These are phyloP conservation scores for Platycheirus albimanus DNA, from an alignment of 2,888 invertebrate species.

Conservation along the genomic window DNA sequence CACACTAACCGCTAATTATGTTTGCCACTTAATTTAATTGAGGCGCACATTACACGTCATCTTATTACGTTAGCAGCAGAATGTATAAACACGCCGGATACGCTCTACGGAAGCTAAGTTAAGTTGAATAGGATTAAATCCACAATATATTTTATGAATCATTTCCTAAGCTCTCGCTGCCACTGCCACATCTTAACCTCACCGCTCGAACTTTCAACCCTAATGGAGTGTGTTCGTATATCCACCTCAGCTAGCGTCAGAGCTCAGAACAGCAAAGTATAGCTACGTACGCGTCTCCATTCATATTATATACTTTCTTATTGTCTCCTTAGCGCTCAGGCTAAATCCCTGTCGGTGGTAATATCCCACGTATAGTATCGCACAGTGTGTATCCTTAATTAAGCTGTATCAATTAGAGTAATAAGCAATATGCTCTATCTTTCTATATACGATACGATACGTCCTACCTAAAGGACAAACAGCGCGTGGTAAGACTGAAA, in stretches of 20 bases:
- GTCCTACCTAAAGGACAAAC: slow-evolving; percentile 10
- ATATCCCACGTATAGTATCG: slow-evolving; percentile 66
- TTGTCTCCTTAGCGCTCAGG: slow-evolving; percentile 44
- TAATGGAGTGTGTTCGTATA: slow-evolving; percentile 29
- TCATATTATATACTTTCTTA: slow-evolving; percentile 20
- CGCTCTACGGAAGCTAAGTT: slow-evolving; percentile 34
- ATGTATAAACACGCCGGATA: slow-evolving; percentile 42
- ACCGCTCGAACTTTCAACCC: slow-evolving; percentile 20
- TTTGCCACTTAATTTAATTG: slow-evolving; percentile 74
- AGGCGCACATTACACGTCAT: slow-evolving; percentile 74
- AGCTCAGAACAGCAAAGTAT: neutral
- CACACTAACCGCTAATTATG: slow-evolving; percentile 70
- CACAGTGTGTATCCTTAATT: slow-evolving; percentile 68
- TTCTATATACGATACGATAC: slow-evolving; percentile 11
- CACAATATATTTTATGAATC: slow-evolving; percentile 74
- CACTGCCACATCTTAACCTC: slow-evolving; percentile 47
- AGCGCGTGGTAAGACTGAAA: slow-evolving; percentile 31
- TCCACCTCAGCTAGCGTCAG: too few species aligned
- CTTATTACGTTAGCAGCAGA: slow-evolving; percentile 67
- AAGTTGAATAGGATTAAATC: slow-evolving; percentile 69
- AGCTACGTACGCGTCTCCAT: slow-evolving; percentile 16
- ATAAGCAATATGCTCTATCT: slow-evolving; percentile 70
- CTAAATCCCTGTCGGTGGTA: slow-evolving; percentile 72
- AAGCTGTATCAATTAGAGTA: slow-evolving; percentile 74
- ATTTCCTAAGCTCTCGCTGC: slow-evolving; percentile 66